Conservation (phyloP, 2,797 vertebrate genomes). For the Diplodus puntazzo region DNA sequence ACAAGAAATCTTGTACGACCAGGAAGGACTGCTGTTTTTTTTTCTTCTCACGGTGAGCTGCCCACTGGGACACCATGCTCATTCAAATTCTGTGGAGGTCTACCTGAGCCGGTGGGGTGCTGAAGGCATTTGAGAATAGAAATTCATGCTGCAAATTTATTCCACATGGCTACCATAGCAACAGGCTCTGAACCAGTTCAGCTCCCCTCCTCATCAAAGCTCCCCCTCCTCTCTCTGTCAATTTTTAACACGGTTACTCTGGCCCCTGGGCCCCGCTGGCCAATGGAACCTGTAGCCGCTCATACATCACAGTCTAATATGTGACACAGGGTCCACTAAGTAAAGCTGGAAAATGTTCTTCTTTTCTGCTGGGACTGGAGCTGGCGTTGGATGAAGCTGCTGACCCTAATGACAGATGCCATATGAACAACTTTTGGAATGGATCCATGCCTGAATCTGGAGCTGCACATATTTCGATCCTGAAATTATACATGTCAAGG, state of each 20-base stretch:
- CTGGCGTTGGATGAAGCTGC: constrained; percentile 22
- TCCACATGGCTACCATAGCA: constrained; percentile 84
- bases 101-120: constrained; percentile 73
- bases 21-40: not conserved
- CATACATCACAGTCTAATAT: constrained; percentile 34
- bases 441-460: constrained; percentile 18
- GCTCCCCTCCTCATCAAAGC: constrained; percentile 69
- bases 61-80: constrained; percentile 40
- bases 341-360: constrained; percentile 13
- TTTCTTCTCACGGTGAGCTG: constrained; percentile 11
- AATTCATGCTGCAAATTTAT: constrained; percentile 78
- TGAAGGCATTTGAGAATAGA: constrained; percentile 73
- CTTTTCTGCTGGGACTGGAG: constrained; percentile 1
- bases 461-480: not conserved
- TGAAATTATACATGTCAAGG: not conserved
- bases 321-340: constrained; percentile 15
- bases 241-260: constrained; percentile 47
- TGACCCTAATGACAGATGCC: constrained; percentile 23
- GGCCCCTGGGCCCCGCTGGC: constrained; percentile 40
- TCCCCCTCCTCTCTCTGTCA: constrained; percentile 48
- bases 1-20: not conserved
- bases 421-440: constrained; percentile 1
- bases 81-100: constrained; percentile 73
- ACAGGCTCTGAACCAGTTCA: constrained; percentile 77
- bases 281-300: constrained; percentile 29